These are phyloP conservation scores for Onthophagus sagittarius DNA, from an alignment of 2,888 invertebrate genomes.

Conservation along the genomic window DNA sequence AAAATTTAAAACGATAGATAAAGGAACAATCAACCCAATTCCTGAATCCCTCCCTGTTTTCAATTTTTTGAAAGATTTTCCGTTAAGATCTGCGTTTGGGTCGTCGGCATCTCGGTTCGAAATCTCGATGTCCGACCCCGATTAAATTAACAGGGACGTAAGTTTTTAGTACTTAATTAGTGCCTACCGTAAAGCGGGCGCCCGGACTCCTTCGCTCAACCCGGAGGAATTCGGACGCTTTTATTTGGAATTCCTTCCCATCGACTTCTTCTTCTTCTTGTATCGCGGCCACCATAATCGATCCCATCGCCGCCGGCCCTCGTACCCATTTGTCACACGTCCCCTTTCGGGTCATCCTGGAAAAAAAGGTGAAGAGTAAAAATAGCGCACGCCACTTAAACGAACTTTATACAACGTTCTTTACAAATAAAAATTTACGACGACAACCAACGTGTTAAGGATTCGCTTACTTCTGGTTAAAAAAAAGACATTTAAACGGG, in stretches of 20 bases:
- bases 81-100: not conserved
- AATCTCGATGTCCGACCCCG: conserved; percentile 2
- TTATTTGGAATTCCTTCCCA: conserved; percentile 19
- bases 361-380: not conserved
- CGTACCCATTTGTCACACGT: not conserved
- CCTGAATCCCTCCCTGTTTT: no score
- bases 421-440: not conserved
- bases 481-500: not conserved
- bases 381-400: not conserved
- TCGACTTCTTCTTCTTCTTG: not conserved
- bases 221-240: conserved; percentile 16
- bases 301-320: not conserved
- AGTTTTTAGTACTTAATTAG: conserved; percentile 37
- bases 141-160: conserved; percentile 8
- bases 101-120: not conserved
- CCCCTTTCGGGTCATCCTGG: not conserved
- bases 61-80: not conserved
- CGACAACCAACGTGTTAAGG: not conserved
- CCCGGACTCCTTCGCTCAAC: conserved; percentile 15
- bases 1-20: no score
- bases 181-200: conserved; percentile 25
- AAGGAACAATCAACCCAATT: no score
- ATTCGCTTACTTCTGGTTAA: not conserved
- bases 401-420: not conserved
- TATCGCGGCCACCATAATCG: not conserved